These are phyloP conservation scores for Colossoma macropomum DNA, from an alignment of 2,113 vertebrate species.

Conservation along the genomic window DNA sequence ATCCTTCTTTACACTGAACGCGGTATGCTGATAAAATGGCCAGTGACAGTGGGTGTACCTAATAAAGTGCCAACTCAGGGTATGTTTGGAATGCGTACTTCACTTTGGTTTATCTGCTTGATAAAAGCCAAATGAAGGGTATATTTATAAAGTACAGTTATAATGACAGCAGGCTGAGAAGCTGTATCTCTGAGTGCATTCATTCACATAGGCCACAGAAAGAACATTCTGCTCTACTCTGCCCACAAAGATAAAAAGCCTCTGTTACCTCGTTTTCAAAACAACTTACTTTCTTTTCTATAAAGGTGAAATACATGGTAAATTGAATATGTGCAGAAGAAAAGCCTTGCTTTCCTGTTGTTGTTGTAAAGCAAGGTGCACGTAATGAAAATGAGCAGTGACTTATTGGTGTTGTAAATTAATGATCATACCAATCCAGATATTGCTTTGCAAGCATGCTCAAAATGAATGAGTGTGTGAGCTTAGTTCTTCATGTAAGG, in stretches of 20 bases:
- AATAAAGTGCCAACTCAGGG: too few relatives aligned
- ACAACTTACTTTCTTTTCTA: not conserved
- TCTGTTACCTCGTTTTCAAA: constrained; percentile 15
- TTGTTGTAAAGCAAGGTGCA: constrained; percentile 20
- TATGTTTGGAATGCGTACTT: too few relatives aligned
- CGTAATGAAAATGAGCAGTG: constrained; percentile 36
- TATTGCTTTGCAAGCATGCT: constrained; percentile 59
- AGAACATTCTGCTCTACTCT: not conserved
- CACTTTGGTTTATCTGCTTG: too few relatives aligned
- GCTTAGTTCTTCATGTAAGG: constrained; percentile 41
- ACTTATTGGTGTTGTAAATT: constrained; percentile 58
- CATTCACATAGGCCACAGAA: not conserved
- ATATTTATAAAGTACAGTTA: not conserved
- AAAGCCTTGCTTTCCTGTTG: not conserved
- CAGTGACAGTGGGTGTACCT: too few relatives aligned
- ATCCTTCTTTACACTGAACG: too few relatives aligned
- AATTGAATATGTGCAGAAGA: not conserved
- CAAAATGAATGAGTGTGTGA: constrained; percentile 48
- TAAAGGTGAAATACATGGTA: constrained; percentile 6
- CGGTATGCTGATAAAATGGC: too few relatives aligned
- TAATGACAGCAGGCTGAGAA: not conserved
- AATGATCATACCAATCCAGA: constrained; percentile 46
- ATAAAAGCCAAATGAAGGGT: not conserved
- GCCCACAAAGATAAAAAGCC: not conserved
- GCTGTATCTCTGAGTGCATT: not conserved